These are phyloP conservation scores for Ganaspis sp. DNA, from an alignment of 1,140 invertebrate species.

Conservation along the genomic window DNA sequence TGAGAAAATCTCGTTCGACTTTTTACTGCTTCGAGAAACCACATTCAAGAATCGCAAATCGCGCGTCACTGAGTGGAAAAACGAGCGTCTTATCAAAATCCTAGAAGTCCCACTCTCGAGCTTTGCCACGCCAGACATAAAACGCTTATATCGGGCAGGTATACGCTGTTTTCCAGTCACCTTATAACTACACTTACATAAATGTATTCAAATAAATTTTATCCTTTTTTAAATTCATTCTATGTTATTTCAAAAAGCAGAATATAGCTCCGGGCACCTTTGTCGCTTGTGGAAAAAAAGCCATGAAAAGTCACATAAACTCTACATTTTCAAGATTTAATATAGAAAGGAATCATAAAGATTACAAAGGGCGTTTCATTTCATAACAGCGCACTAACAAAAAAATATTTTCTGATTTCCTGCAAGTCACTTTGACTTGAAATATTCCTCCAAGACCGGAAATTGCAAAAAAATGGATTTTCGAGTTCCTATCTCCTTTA, in stretches of 20 bases:
- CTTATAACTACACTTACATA: slow-evolving; percentile 25
- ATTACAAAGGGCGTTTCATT: not conserved
- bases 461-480: not conserved
- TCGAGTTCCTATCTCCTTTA: too few species aligned
- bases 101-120: slow-evolving; percentile 31
- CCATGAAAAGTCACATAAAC: not conserved
- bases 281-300: not conserved
- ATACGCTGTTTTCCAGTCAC: slow-evolving; percentile 3
- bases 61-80: slow-evolving; percentile 20
- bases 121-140: not conserved
- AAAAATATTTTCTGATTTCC: not conserved
- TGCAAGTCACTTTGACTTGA: not conserved
- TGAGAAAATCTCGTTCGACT: slow-evolving; percentile 42
- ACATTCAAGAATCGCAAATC: slow-evolving; percentile 41
- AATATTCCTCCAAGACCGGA: not conserved
- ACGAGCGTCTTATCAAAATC: slow-evolving; percentile 40
- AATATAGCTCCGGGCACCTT: not conserved
- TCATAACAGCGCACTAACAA: not conserved
- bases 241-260: not conserved
- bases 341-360: not conserved
- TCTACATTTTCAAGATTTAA: not conserved
- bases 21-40: slow-evolving; percentile 40
- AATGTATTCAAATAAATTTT: slow-evolving; percentile 3
- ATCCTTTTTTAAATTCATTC: slow-evolving; percentile 23
- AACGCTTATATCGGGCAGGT: not conserved